Evolutionary conservation across 2,888 invertebrate species (phyloP).

Genomic region (Dione vanillae): DNA sequence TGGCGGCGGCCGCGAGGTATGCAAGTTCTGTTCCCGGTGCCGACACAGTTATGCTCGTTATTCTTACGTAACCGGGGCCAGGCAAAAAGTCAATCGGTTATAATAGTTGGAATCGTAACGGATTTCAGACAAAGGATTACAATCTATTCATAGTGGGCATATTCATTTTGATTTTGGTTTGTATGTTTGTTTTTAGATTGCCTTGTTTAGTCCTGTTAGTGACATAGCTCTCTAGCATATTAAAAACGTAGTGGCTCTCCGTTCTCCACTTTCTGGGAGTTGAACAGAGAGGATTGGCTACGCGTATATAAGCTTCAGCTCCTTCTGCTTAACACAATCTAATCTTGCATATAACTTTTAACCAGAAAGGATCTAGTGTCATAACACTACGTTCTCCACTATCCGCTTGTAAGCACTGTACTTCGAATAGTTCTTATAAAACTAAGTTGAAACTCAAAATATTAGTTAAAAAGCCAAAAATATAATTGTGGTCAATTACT

Average conservation of each 20-base stretch:
- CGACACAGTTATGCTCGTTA: constrained; percentile 78
- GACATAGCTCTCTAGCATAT: no score
- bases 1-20: constrained; percentile 65
- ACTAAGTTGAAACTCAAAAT: background rate
- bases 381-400: no score
- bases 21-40: constrained; percentile 68
- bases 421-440: no score
- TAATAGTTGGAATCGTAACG: constrained; percentile 43
- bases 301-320: no score
- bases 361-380: no score
- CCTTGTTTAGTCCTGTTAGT: background rate
- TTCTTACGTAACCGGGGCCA: constrained; percentile 70
- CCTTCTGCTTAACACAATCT: no score
- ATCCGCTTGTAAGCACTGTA: no score
- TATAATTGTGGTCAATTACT: background rate
- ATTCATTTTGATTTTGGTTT: constrained; percentile 25
- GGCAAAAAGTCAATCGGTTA: constrained; percentile 48
- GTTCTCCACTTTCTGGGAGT: no score
- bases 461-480: background rate
- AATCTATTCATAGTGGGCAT: constrained; percentile 27
- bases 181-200: constrained; percentile 9
- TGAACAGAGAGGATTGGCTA: no score
- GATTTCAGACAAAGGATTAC: constrained; percentile 29
- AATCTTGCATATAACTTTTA: no score
- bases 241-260: no score